Evolutionary conservation across 1,140 invertebrate genomes (phyloP).

Genomic region (Drosophila parabipectinata): DNA sequence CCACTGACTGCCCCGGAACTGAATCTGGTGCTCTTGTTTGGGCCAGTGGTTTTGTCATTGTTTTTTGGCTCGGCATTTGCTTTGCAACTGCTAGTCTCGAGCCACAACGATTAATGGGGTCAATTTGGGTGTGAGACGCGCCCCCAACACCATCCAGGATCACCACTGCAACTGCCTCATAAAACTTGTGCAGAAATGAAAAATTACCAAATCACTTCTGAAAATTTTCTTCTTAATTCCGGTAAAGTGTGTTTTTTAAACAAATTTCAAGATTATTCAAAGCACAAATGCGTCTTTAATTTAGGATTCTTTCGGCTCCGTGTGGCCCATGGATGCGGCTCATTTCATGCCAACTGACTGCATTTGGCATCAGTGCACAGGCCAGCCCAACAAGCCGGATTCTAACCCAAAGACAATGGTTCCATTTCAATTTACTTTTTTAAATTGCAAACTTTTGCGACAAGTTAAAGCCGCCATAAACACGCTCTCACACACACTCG

Average conservation of each 20-base stretch:
- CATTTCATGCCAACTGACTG: slow-evolving; percentile 57
- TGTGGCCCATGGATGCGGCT: slow-evolving; percentile 31
- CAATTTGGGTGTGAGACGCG: slow-evolving; percentile 74
- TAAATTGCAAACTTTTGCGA: slow-evolving; percentile 53
- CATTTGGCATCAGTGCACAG: slow-evolving; percentile 34
- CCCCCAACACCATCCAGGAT: slow-evolving; percentile 2
- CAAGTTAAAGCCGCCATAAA: slow-evolving; percentile 61
- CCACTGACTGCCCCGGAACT: slow-evolving; percentile 15
- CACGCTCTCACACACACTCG: neutral
- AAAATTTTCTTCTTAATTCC: neutral
- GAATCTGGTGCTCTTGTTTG: slow-evolving; percentile 37
- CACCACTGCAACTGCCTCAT: slow-evolving; percentile 40
- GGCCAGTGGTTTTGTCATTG: slow-evolving; percentile 63
- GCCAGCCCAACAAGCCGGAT: slow-evolving; percentile 6
- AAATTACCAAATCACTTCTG: neutral
- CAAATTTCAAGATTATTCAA: too few relatives aligned
- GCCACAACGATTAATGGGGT: slow-evolving; percentile 67
- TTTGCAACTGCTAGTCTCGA: slow-evolving; percentile 28
- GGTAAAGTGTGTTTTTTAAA: too few relatives aligned
- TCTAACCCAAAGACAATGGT: slow-evolving; percentile 22
- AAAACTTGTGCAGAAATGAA: slow-evolving; percentile 36
- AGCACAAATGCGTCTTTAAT: too few relatives aligned
- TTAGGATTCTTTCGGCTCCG: neutral
- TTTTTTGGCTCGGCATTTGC: slow-evolving; percentile 47
- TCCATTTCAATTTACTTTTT: slow-evolving; percentile 68